Conservation (phyloP, 1,140 invertebrate species). For the Zaprionus camerounensis region DNA sequence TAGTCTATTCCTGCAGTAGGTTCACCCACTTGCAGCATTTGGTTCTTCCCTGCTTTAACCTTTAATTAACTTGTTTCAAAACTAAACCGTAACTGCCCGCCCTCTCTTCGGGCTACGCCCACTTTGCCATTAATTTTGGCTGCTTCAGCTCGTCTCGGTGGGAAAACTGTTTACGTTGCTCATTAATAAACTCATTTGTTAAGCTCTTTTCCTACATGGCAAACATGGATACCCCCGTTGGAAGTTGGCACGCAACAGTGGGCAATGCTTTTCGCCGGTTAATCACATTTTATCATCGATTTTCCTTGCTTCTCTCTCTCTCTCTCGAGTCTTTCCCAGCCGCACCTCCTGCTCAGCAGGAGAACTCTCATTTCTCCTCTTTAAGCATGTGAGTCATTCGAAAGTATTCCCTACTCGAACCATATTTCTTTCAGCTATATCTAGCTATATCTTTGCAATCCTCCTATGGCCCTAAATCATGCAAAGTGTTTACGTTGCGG, state of each 20-base stretch:
- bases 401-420: constrained; percentile 12
- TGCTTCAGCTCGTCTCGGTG: constrained; percentile 1
- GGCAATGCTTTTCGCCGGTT: constrained; percentile 43
- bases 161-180: constrained; percentile 56
- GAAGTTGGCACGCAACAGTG: constrained; percentile 49
- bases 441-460: constrained; percentile 46
- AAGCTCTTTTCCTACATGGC: constrained; percentile 51
- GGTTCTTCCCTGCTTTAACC: background rate
- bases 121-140: constrained; percentile 29
- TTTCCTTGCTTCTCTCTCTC: constrained; percentile 43
- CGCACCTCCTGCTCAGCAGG: constrained; percentile 42
- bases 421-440: constrained; percentile 11
- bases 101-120: background rate
- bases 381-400: constrained; percentile 56
- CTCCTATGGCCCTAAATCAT: constrained; percentile 72
- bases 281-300: constrained; percentile 77
- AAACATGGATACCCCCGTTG: constrained; percentile 14
- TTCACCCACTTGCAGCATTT: background rate
- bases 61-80: constrained; percentile 34
- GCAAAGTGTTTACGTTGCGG: constrained; percentile 69
- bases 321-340: constrained; percentile 6
- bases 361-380: constrained; percentile 31
- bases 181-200: constrained; percentile 81
- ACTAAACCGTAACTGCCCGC: constrained; percentile 6
- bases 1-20: background rate